phyloP scores from a whole-genome alignment of 2,888 invertebrate species.

The Drosophila barbarae region DNA sequence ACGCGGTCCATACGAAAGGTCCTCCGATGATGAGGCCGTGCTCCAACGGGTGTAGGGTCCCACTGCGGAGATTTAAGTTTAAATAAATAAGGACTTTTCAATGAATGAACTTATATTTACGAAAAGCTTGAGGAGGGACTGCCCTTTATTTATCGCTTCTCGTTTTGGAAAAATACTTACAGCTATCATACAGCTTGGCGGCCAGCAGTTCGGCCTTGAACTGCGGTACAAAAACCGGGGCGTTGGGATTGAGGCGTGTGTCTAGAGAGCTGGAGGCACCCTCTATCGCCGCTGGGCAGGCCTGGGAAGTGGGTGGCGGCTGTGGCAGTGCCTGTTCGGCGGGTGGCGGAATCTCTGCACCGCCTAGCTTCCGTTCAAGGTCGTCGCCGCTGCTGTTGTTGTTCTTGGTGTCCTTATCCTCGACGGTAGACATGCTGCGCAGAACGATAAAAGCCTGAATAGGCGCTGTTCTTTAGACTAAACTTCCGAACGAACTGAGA shows the following conservation, averaged over 20 bases:
- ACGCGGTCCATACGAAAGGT: slow-evolving; percentile 47
- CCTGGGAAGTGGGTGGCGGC: neutral
- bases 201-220: slow-evolving; percentile 10
- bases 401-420: neutral
- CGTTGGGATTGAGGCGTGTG: slow-evolving; percentile 58
- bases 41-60: slow-evolving; percentile 47
- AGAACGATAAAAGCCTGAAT: neutral
- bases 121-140: too few relatives aligned
- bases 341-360: slow-evolving; percentile 8
- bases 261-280: slow-evolving; percentile 24
- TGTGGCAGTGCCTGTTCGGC: neutral
- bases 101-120: too few relatives aligned
- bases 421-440: slow-evolving; percentile 17
- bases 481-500: slow-evolving; percentile 1
- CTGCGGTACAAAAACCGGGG: slow-evolving; percentile 60
- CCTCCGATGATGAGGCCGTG: slow-evolving; percentile 26
- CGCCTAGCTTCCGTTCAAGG: slow-evolving; percentile 14
- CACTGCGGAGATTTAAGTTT: slow-evolving; percentile 35
- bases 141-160: too few relatives aligned
- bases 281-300: neutral
- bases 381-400: neutral
- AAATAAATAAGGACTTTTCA: neutral
- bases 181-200: slow-evolving; percentile 16
- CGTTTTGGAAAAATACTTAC: slow-evolving; percentile 12
- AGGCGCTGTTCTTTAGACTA: neutral